Evolutionary conservation across 2,888 invertebrate species (phyloP).

Genomic region (Netelia virgata): DNA sequence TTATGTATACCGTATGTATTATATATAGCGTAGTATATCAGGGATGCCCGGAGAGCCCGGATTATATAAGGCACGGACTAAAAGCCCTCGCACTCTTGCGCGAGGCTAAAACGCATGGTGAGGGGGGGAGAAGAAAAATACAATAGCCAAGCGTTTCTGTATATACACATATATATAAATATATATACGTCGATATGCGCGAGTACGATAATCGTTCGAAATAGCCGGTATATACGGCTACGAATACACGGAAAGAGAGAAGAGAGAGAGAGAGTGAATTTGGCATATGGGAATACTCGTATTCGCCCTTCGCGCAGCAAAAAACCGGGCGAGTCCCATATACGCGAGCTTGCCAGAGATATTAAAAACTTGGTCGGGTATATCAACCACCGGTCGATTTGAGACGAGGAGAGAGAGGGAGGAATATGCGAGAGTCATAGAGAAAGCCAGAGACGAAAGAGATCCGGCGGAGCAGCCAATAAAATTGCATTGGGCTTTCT

Average conservation of each 20-base stretch:
- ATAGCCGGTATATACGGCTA: constrained; percentile 48
- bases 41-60: constrained; percentile 37
- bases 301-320: constrained; percentile 28
- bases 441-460: constrained; percentile 58
- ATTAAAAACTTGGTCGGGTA: constrained; percentile 73
- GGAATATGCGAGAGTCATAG: constrained; percentile 23
- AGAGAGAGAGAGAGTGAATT: constrained; percentile 30
- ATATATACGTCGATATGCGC: constrained; percentile 10
- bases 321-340: constrained; percentile 48
- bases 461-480: constrained; percentile 51
- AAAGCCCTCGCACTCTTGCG: constrained; percentile 55
- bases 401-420: constrained; percentile 50
- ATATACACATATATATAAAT: constrained; percentile 2
- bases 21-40: constrained; percentile 35
- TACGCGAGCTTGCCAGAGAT: constrained; percentile 59
- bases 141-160: constrained; percentile 54
- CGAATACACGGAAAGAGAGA: neutral
- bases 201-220: constrained; percentile 66
- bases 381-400: constrained; percentile 71
- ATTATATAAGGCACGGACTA: constrained; percentile 61
- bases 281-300: constrained; percentile 54
- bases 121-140: constrained; percentile 42
- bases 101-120: constrained; percentile 19
- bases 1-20: constrained; percentile 39
- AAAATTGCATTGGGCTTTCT: constrained; percentile 52